These are phyloP conservation scores for Rotaria sp. DNA, from an alignment of 2,888 invertebrate species.

Conservation along the genomic window DNA sequence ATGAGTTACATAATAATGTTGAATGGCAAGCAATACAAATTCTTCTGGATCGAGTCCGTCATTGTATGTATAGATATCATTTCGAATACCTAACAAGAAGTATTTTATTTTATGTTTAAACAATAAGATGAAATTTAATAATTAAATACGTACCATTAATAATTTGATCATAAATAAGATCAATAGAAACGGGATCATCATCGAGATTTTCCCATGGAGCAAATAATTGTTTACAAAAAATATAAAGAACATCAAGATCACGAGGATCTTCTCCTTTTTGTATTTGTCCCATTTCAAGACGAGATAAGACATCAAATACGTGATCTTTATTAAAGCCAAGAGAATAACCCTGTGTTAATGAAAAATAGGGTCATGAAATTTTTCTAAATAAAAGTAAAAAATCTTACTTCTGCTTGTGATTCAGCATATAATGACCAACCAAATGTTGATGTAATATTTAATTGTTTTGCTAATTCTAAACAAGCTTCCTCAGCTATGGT, in stretches of 20 bases:
- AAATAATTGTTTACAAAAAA: slow-evolving; percentile 82
- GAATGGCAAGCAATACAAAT: neutral
- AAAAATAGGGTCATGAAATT: slow-evolving; percentile 80
- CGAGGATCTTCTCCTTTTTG: slow-evolving; percentile 88
- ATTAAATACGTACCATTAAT: slow-evolving; percentile 70
- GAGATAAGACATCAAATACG: slow-evolving; percentile 98
- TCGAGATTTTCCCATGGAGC: slow-evolving; percentile 86
- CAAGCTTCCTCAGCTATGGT: slow-evolving; percentile 93
- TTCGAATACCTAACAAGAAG: neutral
- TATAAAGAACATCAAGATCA: slow-evolving; percentile 93
- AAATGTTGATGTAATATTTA: neutral
- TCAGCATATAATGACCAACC: slow-evolving; percentile 61
- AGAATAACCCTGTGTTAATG: slow-evolving; percentile 61
- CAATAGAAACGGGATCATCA: slow-evolving; percentile 89
- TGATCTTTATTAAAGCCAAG: slow-evolving; percentile 96
- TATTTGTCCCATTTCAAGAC: slow-evolving; percentile 97
- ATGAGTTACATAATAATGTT: slow-evolving; percentile 11
- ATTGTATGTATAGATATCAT: slow-evolving; percentile 65
- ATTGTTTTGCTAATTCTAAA: slow-evolving; percentile 57
- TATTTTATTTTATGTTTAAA: too few species aligned
- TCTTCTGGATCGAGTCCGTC: slow-evolving; percentile 55
- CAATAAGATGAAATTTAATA: too few species aligned
- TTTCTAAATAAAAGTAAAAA: neutral
- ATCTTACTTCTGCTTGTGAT: slow-evolving; percentile 81
- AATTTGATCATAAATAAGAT: slow-evolving; percentile 80